Evolutionary conservation across 2,113 vertebrate genomes (phyloP), one percentile per base, ranked within the genome.

Genomic region (Strix uralensis): DNA sequence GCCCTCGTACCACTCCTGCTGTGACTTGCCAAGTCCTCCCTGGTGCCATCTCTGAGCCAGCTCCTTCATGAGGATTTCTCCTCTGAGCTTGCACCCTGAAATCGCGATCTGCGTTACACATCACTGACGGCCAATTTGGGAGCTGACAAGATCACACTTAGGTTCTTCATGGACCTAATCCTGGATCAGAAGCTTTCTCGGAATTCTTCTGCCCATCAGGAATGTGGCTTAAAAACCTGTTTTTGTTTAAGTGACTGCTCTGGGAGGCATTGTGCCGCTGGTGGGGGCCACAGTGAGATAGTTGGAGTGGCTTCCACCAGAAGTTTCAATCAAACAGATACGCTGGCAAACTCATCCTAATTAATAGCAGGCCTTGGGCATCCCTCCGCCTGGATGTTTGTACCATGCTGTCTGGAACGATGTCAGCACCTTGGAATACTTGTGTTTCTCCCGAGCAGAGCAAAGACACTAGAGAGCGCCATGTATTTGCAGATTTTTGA

Each of bases 401-500:
- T 30, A 44, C n/a, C 47, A 1, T 5, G 5, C 67, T 54, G 57
- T 30, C n/a, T 10, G 52, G 34, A 42, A 11, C 4, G 17, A 40
- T 47, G 36, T 21, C 67, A 18, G 86, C 0, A 2, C 75, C 86
- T 78, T 71, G 80, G 82, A 88, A 74, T 63, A 14, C 61, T 81
- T 15, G 27, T 20, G 30, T 66, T 85, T 79, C 85, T 92, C 79
- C 55, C 0, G 4, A 66, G 71, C 75, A 55, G 75, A 83, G 22
- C 42, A 22, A 66, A 77, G 90, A 92, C 95, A 83, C 95, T 96
- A 97, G 96, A 67, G 94, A 96, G 94, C 83, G 92, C 95, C 92
- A 59, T 84, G 86, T 29, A 78, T 93, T 94, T 88, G 77, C 72
- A 67, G 88, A 93, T 90, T 90, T 86, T 86, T 77, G 88, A 30